These are phyloP conservation scores for Xenopus borealis DNA, from an alignment of 2,113 vertebrate genomes.

Conservation along the genomic window DNA sequence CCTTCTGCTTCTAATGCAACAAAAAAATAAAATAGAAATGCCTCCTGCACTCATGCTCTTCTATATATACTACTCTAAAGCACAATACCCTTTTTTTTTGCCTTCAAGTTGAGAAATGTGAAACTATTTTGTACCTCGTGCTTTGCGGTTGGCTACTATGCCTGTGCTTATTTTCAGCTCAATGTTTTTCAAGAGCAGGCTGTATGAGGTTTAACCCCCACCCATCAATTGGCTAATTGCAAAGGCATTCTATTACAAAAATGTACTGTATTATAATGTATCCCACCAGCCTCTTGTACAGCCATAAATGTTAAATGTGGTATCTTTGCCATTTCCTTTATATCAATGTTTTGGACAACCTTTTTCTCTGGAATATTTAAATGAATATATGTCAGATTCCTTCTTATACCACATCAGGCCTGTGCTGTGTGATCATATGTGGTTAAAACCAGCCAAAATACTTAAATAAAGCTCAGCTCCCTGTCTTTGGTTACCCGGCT, in stretches of 20 bases:
- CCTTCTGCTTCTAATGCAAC: no score
- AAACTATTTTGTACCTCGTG: background rate
- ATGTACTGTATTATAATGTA: background rate
- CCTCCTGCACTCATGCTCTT: no score
- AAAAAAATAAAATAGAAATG: no score
- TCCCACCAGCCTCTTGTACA: background rate
- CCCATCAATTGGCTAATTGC: no score
- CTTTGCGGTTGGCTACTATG: conserved; percentile 1
- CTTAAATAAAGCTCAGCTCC: conserved; percentile 16
- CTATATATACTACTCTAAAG: no score
- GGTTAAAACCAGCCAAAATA: conserved; percentile 20
- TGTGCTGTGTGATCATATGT: conserved; percentile 25
- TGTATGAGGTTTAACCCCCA: no score
- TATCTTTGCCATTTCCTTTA: background rate
- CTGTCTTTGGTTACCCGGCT: conserved; percentile 31
- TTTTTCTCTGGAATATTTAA: conserved; percentile 5
- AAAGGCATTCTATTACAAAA: no score
- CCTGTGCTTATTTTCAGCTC: background rate
- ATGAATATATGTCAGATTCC: conserved; percentile 29
- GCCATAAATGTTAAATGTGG: background rate
- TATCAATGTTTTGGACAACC: background rate
- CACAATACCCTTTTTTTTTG: no score
- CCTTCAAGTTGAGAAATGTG: no score
- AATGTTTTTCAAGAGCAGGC: background rate
- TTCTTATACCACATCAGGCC: conserved; percentile 24